Evolutionary conservation across 1,140 invertebrate genomes (phyloP).

Genomic region (Drosophila orosa): DNA sequence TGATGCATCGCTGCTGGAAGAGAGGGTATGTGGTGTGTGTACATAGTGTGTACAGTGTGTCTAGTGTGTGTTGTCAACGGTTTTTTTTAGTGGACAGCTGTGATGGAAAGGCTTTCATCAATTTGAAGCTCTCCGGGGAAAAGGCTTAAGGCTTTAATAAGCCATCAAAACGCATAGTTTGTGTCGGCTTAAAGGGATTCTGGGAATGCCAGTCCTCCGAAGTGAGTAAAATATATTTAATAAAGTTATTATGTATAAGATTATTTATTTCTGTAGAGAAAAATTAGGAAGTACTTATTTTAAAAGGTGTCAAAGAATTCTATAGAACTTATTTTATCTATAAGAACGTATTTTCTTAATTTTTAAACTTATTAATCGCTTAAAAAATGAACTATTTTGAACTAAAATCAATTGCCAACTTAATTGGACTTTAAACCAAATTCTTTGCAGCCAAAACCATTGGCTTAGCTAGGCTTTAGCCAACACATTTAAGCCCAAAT

Average conservation of each 20-base stretch:
- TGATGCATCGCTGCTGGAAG: constrained; percentile 37
- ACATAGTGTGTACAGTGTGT: not conserved
- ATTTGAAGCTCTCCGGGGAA: constrained; percentile 25
- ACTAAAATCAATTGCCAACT: not conserved
- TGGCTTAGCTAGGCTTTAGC: not conserved
- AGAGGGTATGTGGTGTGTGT: constrained; percentile 8
- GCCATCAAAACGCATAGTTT: constrained; percentile 41
- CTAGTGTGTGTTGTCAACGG: constrained; percentile 38
- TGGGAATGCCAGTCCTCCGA: not conserved
- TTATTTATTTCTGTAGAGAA: too few species aligned
- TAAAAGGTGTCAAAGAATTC: too few species aligned
- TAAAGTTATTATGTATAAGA: too few species aligned
- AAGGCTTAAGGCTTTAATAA: constrained; percentile 53
- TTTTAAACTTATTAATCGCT: too few species aligned
- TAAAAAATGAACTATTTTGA: not conserved
- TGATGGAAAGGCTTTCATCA: constrained; percentile 61
- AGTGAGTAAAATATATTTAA: too few species aligned
- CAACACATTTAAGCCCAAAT: not conserved
- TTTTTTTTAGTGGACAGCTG: constrained; percentile 36
- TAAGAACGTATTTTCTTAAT: too few species aligned
- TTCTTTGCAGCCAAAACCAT: not conserved
- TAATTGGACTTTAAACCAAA: not conserved
- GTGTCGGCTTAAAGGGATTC: constrained; percentile 2
- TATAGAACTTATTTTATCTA: too few species aligned
- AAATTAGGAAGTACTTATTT: too few species aligned